Percentiles rank a stretch among this genome's conserved stretches.
These are phyloP conservation scores for Caenorhabditis angaria DNA, from an alignment of 2,888 invertebrate genomes.

Conservation along the genomic window DNA sequence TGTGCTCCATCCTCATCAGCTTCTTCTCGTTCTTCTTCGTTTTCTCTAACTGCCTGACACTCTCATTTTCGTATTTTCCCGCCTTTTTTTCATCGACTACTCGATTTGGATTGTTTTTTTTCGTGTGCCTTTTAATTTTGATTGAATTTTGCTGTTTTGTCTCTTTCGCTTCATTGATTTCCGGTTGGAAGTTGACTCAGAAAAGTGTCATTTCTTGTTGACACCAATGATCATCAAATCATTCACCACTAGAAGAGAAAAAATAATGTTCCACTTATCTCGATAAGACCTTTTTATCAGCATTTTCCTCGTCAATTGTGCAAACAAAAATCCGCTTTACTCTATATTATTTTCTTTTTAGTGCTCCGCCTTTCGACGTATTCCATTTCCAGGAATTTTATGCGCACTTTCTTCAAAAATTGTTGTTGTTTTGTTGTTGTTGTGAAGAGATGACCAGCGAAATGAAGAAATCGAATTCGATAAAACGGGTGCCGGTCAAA, in stretches of 20 bases:
- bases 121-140: not conserved
- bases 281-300: constrained; percentile 3
- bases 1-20: constrained; percentile 2
- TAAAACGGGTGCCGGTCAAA: constrained; percentile 1
- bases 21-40: not conserved
- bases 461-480: not conserved
- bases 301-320: constrained; percentile 1
- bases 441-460: not conserved
- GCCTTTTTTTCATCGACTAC: not conserved
- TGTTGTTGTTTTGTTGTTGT: too few relatives aligned
- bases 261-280: not conserved
- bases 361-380: not conserved
- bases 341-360: not conserved
- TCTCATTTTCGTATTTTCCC: not conserved
- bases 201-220: not conserved
- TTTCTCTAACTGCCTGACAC: not conserved
- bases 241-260: not conserved
- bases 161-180: not conserved
- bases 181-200: too few relatives aligned
- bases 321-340: constrained; percentile 4
- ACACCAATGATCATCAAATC: not conserved
- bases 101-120: not conserved
- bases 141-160: not conserved
- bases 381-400: not conserved
- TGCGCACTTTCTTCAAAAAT: not conserved